Evolutionary conservation across 2,888 invertebrate genomes (phyloP).

Genomic region (Plagodis pulveraria): DNA sequence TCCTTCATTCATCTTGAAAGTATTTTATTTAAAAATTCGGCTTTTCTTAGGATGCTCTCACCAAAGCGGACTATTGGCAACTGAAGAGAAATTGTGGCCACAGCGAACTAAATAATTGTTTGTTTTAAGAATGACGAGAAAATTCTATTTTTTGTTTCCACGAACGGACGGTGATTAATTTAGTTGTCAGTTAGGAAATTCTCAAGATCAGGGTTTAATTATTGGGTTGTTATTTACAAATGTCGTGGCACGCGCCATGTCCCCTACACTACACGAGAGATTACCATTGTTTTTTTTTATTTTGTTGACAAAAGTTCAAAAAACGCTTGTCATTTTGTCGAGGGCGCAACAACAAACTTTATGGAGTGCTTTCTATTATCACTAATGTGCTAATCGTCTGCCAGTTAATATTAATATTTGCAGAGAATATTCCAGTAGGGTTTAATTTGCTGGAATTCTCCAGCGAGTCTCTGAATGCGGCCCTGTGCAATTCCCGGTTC

Average conservation of each 20-base stretch:
- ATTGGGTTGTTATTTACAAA: slow-evolving; percentile 22
- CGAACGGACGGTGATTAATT: slow-evolving; percentile 64
- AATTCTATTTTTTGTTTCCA: slow-evolving; percentile 65
- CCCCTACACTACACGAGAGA: slow-evolving; percentile 10
- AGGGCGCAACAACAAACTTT: too few relatives aligned
- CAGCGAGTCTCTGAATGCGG: slow-evolving; percentile 59
- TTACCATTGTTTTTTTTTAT: too few relatives aligned
- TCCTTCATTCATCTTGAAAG: slow-evolving; percentile 73
- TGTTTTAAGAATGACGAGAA: slow-evolving; percentile 54
- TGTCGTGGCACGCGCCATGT: slow-evolving; percentile 22
- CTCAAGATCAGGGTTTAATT: slow-evolving; percentile 29
- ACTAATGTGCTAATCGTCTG: too few relatives aligned
- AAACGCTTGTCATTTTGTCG: too few relatives aligned
- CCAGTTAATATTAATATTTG: background rate
- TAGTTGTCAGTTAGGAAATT: slow-evolving; percentile 50
- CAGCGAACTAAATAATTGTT: slow-evolving; percentile 58
- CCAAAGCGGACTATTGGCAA: slow-evolving; percentile 57
- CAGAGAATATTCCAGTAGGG: slow-evolving; percentile 8
- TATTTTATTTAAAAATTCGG: slow-evolving; percentile 4
- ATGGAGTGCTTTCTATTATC: too few relatives aligned
- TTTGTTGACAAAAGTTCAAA: too few relatives aligned
- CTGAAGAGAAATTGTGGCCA: slow-evolving; percentile 57
- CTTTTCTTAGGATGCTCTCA: slow-evolving; percentile 39
- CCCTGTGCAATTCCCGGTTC: slow-evolving; percentile 66
- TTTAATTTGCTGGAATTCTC: slow-evolving; percentile 59